Evolutionary conservation across 2,113 vertebrate species (phyloP), one percentile per base, ranked within the genome.

Genomic region (Thryonomys swinderianus): DNA sequence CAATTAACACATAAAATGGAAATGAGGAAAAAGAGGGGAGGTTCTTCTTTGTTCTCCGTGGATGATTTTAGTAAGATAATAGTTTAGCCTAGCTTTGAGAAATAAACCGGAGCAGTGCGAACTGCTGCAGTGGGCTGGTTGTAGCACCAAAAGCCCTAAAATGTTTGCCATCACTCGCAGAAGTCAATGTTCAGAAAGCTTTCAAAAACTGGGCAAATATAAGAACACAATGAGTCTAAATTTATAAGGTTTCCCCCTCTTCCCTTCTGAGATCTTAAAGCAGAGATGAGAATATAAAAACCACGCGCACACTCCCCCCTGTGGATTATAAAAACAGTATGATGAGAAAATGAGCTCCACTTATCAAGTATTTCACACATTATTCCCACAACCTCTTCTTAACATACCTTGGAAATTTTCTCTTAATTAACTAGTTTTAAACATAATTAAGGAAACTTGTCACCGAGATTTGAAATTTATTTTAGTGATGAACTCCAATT

Each of bases 281-380:
- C n/a, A 59, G 37, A 61, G 5, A 71, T 91, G 34, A 80, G 16
- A 76, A 48, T 62, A 27, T 55, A 53, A 59, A 81, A 88, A 66
- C 5, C 23, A 84, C 0, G 2, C n/a, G 8, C 18, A 2, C 7
- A 80, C 64, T 80, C 55, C 4, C 3, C 18, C 76, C 88, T 85
- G 1, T 85, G 51, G 32, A 91, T 85, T 76, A 13, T 16, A 94
- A 87, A 59, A 87, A 69, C 37, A 61, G 64, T 64, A 53, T 37
- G 67, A 55, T 21, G 3, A 8, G 7, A 1, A n/a, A 90, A 76
- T 30, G 3, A 78, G 17, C 20, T 87, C 3, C 61, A 25, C 57
- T 88, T 88, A 84, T 88, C 48, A 88, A 57, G 17, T 79, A 78
- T 69, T 94, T 95, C 62, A 45, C 5, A 94, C 73, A 27, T 67